Evolutionary conservation across 2,888 invertebrate species (phyloP).

Genomic region (Diplolepis rosae): DNA sequence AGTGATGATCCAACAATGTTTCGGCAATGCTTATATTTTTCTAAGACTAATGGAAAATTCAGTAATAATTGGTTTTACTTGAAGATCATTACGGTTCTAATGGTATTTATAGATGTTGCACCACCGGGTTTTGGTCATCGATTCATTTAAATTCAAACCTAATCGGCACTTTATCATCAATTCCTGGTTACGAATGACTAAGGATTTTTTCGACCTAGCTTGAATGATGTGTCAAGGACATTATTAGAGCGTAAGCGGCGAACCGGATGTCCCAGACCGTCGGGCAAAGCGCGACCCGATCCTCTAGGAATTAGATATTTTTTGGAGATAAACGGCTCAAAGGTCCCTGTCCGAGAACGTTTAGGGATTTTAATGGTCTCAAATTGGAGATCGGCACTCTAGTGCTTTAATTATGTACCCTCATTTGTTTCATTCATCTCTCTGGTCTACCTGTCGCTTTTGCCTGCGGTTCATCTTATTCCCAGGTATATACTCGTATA

Average conservation of each 20-base stretch:
- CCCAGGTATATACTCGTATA: conserved; percentile 30
- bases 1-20: no score
- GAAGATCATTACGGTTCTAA: no score
- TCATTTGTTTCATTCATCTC: conserved; percentile 68
- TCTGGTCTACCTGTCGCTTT: conserved; percentile 45
- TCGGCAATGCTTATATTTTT: no score
- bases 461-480: conserved; percentile 31
- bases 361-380: conserved; percentile 66
- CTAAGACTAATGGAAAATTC: no score
- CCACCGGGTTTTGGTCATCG: background rate
- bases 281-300: conserved; percentile 45
- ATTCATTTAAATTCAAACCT: background rate
- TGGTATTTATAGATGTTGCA: no score
- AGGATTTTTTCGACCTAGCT: conserved; percentile 1
- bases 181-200: conserved; percentile 4
- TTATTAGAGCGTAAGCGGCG: conserved; percentile 29
- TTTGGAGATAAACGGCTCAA: conserved; percentile 59
- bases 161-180: background rate
- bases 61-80: no score
- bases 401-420: conserved; percentile 69
- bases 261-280: conserved; percentile 58
- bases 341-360: conserved; percentile 60
- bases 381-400: conserved; percentile 64
- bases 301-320: conserved; percentile 59
- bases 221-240: conserved; percentile 34